Evolutionary conservation across 2,888 invertebrate genomes (phyloP), one percentile per base, ranked within the genome.

Genomic region (Agrochola circellaris): DNA sequence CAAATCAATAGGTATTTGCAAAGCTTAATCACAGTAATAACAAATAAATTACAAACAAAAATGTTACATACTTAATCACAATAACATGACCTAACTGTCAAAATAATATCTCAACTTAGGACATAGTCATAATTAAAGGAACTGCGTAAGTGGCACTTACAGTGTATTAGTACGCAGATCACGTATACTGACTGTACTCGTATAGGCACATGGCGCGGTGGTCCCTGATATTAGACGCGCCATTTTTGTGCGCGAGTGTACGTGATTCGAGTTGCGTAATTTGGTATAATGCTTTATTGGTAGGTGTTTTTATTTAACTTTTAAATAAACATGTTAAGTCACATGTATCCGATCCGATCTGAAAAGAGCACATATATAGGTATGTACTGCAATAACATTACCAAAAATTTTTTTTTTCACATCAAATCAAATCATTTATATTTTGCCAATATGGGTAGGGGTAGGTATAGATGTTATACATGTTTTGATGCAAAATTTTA

Each of bases 161-260:
- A 72, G 34, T 48, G 54, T 67, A 71, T 70, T 34, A n/a, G 51
- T 42, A 77, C 70, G 48, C 70, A 79, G 71, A 80, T 76, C 90
- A 90, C 89, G 90, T 89, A 73, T 45, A 11, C 9, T 38, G 20
- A 62, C 64, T 75, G 81, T 73, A 26, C 66, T 30, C n/a, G 26
- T 61, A 82, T 79, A 83, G 82, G 71, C 82, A 85, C 75, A 72
- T 87, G 69, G 79, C 58, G 73, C 66, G 90, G 91, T 90, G 91
- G 91, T 88, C 90, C 68, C 30, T 65, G 82, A 77, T 87, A 86
- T 87, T 86, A 86, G 76, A 60, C 70, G 80, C 75, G 76, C 90
- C 88, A 83, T 87, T 89, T 88, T 80, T 81, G 85, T 75, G 2
- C 60, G 8, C 60, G 75, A 82, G 17, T 81, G 79, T 88, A 89